Base-by-base conservation (phyloP, 1,140 invertebrate genomes). In the Pseudachorutes palmiensis region DNA sequence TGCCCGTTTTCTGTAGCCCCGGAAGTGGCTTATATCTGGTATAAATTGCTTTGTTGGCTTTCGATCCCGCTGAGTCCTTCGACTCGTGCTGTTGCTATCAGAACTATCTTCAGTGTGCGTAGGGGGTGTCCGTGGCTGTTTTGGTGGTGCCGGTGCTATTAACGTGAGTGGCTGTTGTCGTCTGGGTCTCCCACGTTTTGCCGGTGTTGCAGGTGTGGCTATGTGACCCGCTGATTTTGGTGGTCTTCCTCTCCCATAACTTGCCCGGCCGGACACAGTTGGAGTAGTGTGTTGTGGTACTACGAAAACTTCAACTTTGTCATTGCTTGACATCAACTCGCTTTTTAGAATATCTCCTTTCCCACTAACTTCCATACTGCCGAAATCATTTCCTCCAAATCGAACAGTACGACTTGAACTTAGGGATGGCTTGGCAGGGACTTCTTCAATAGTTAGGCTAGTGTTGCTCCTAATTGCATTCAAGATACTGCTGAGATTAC, bases 11-110 rank as follows among this genome's bases (percentile, higher is more conserved):
- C 48, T 26, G 5, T 48, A 26, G 26, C 59, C 59, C 24, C 32
- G 5, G 24, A 30, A 36, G 5, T 16, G 59, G 30, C 59, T 30
- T 30, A 64, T 41, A 41, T 68, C 62, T 3, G 49, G 33, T 55
- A 66, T 64, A 26, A 66, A 71, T 22, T 63, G 70, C 30, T 71
- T 71, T 0, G 68, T 65, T 5, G 72, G 72, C 63, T 73, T 70
- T 48, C 72, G 49, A 26, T 62, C 58, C 28, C 72, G 26, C 41
- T 49, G 45, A 1, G 69, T 70, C 28, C 69, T 33, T 29, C 69
- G n/a, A n/a, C n/a, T n/a, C n/a, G n/a, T 60, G 2, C 64, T 41
- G 2, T 31, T 65, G 16, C 61, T 33, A 5, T 41, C 58, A 14
- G 55, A 41, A 9, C 19, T 62, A 5, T 32, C 58, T 14, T 60